A percentile compares a stretch with the other conserved stretches of the same genome.
Evolutionary conservation across 2,113 vertebrate species (phyloP).

Genomic region (Dromas ardeola): DNA sequence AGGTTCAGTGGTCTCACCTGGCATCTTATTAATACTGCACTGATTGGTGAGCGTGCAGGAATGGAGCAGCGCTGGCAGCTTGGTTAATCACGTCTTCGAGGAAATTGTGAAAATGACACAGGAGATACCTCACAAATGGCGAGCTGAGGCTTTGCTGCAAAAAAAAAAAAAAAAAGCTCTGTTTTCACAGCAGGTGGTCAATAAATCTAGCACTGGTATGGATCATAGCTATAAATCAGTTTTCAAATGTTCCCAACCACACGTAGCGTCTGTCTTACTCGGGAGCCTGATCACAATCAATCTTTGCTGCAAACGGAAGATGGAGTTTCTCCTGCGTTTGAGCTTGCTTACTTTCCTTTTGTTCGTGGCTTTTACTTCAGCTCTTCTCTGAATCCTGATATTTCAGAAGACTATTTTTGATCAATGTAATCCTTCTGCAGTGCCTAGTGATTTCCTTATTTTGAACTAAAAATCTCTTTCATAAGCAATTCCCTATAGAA

Average conservation of each 20-base stretch:
- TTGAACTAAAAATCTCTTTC: slow-evolving; percentile 40
- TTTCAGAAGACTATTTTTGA: slow-evolving; percentile 39
- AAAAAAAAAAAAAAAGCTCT: not conserved
- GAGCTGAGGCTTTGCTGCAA: not conserved
- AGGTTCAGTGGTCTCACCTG: slow-evolving; percentile 7
- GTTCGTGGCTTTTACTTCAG: not conserved
- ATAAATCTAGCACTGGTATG: not conserved
- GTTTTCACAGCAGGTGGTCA: not conserved
- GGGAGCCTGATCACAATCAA: not conserved
- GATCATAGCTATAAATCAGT: not conserved
- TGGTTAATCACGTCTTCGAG: not conserved
- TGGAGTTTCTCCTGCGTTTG: not conserved
- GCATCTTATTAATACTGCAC: not conserved
- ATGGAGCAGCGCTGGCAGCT: not conserved
- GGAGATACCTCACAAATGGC: not conserved
- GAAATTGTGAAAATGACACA: not conserved
- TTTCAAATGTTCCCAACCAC: not conserved
- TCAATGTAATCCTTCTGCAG: not conserved
- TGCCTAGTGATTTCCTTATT: slow-evolving; percentile 7
- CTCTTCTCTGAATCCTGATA: not conserved
- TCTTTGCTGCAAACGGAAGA: not conserved
- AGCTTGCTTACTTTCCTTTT: not conserved
- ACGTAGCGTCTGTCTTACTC: not conserved
- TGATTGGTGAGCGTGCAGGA: not conserved
- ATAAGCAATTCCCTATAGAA: slow-evolving; percentile 21